Evolutionary conservation across 2,797 vertebrate species (phyloP), one percentile per base, ranked within the genome.

Genomic region (Kryptolebias ocellatus): DNA sequence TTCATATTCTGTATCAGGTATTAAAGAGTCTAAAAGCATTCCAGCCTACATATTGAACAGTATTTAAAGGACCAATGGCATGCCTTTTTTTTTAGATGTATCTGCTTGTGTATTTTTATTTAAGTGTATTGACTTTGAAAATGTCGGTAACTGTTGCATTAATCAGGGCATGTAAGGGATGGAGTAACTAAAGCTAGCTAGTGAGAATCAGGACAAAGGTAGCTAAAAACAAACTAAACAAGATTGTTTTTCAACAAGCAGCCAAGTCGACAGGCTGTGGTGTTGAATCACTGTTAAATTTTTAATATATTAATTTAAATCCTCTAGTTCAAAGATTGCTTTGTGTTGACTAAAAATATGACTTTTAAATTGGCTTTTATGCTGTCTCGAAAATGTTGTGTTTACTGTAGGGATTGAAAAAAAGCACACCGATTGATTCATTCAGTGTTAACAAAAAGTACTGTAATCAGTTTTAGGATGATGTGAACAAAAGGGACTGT

Each of bases 31-130:
- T 88, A 81, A 90, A 93, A 87, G 81, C 93, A 94, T 94, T 95
- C 92, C 93, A 87, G 81, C 78, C 82, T 88, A 81, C 78, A 9
- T 89, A 84, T 83, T 79, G 79, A 89, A 87, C 86, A 92, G 86
- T 94, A 92, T 93, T 93, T 92, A 88, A 92, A 80, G 89, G 91
- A 93, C 90, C 92, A 93, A 89, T 87, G 83, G 87, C 83, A 87
- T 92, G 87, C 74, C 75, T 80, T 71, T 56, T 78, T 83, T 72
- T 81, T n/a, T 77, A 79, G 64, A 76, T 39, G 50, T 65, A 80
- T 72, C 81, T 81, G 82, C 89, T 84, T 69, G 72, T 84, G 79
- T 84, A 65, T 88, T 84, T 51, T 85, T 87, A 89, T 92, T 89
- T 91, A 87, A 89, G 73, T 86, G 55, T 86, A 17, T 70, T 53